These are phyloP conservation scores for Holotrichia oblita DNA, from an alignment of 1,140 invertebrate genomes.

Conservation along the genomic window DNA sequence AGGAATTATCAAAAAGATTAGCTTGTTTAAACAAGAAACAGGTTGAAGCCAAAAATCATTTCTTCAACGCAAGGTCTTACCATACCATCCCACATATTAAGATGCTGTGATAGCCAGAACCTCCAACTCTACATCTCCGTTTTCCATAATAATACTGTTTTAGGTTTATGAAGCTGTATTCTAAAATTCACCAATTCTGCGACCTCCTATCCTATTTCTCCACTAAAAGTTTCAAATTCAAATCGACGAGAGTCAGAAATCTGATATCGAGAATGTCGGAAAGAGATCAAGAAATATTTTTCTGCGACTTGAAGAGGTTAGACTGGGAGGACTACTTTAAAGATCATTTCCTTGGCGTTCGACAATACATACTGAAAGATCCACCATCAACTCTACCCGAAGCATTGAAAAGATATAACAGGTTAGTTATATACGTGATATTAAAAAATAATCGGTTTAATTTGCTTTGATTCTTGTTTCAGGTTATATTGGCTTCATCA, in stretches of 20 bases:
- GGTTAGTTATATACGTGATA: slow-evolving; percentile 58
- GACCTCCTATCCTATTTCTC: slow-evolving; percentile 78
- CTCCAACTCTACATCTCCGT: too few species aligned
- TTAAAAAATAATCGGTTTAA: too few species aligned
- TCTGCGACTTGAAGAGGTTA: slow-evolving; percentile 73
- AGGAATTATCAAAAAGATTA: too few species aligned
- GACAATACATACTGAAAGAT: slow-evolving; percentile 78
- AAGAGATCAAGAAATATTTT: slow-evolving; percentile 71
- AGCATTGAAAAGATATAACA: slow-evolving; percentile 67
- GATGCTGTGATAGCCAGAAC: too few species aligned
- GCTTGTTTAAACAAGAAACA: too few species aligned
- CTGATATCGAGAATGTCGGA: slow-evolving; percentile 67
- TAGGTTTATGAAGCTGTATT: slow-evolving; percentile 49
- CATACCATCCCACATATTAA: too few species aligned
- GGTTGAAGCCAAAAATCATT: too few species aligned
- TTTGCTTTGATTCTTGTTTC: slow-evolving; percentile 48
- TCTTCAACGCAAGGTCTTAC: too few species aligned
- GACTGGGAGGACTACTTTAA: slow-evolving; percentile 75
- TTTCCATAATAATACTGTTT: neutral
- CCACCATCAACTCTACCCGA: slow-evolving; percentile 70
- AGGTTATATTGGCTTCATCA: slow-evolving; percentile 68
- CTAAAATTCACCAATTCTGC: slow-evolving; percentile 79
- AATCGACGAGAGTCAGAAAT: slow-evolving; percentile 69
- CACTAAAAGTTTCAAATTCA: slow-evolving; percentile 75
- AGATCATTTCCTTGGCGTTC: slow-evolving; percentile 71